Evolutionary conservation across 1,140 invertebrate genomes (phyloP).

Genomic region (Sesamia nonagrioides): DNA sequence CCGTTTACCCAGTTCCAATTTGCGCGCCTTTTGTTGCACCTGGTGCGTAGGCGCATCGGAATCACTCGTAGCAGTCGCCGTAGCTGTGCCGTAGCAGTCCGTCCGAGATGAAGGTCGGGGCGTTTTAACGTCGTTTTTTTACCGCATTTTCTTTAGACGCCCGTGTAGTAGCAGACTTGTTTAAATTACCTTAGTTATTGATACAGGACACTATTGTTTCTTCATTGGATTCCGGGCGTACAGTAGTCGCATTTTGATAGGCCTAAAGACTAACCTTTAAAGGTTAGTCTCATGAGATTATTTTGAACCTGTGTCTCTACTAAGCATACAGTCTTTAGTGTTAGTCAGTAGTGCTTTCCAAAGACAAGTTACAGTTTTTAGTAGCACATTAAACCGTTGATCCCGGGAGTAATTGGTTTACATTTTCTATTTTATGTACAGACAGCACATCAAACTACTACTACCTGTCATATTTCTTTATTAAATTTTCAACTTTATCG

Average conservation of each 20-base stretch:
- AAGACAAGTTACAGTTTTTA: no score
- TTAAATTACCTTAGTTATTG: slow-evolving; percentile 7
- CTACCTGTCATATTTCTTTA: no score
- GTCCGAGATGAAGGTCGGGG: slow-evolving; percentile 57
- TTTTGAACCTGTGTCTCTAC: not conserved
- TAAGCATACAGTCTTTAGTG: no score
- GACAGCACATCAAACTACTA: no score
- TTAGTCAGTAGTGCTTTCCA: no score
- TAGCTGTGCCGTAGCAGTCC: slow-evolving; percentile 44
- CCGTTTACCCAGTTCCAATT: slow-evolving; percentile 32
- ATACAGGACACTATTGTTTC: not conserved
- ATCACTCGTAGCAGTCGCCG: slow-evolving; percentile 41
- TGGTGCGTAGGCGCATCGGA: slow-evolving; percentile 59
- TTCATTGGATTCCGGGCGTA: not conserved
- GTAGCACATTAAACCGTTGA: no score
- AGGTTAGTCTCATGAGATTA: not conserved
- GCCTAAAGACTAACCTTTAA: not conserved
- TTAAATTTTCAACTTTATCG: no score
- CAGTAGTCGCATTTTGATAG: not conserved
- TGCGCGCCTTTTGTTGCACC: slow-evolving; percentile 53
- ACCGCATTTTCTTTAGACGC: slow-evolving; percentile 37
- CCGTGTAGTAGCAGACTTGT: slow-evolving; percentile 4
- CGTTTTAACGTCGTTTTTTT: slow-evolving; percentile 70
- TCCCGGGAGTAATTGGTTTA: no score
- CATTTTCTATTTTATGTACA: not conserved